A percentile compares a stretch with the other conserved stretches of the same genome.
Conservation (phyloP, 2,888 invertebrate genomes). For the Xestia xanthographa region DNA sequence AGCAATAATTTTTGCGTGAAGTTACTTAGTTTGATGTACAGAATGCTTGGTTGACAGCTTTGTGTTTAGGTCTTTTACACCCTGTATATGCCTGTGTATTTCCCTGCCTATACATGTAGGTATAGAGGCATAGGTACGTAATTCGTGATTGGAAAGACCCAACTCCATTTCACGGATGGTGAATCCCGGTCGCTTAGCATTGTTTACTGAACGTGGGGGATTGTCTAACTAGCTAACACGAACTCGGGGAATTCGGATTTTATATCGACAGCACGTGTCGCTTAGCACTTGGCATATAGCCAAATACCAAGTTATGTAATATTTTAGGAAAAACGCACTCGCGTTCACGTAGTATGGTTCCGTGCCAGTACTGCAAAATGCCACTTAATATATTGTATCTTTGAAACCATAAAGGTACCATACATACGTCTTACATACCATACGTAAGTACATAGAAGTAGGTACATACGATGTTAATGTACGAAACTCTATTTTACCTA, state of each 20-base stretch:
- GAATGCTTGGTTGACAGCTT: no score
- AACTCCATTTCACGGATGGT: constrained; percentile 29
- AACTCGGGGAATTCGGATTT: constrained; percentile 49
- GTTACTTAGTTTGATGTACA: no score
- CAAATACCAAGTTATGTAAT: constrained; percentile 57
- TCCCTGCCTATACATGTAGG: neutral
- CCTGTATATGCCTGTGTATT: neutral
- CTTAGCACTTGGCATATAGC: constrained; percentile 59
- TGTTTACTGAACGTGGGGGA: constrained; percentile 46
- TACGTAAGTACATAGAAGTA: no score
- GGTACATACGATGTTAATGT: neutral
- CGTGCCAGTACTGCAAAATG: constrained; percentile 39
- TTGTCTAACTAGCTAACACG: constrained; percentile 41
- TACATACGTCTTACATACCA: no score
- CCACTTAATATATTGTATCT: constrained; percentile 7
- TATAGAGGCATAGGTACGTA: neutral
- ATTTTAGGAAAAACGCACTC: constrained; percentile 54
- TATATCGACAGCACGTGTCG: constrained; percentile 54
- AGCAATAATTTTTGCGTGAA: no score
- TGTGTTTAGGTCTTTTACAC: no score
- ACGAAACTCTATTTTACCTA: neutral
- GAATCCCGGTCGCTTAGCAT: constrained; percentile 47
- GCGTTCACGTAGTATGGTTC: constrained; percentile 11
- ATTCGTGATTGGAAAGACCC: constrained; percentile 43
- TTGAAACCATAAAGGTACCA: neutral